Evolutionary conservation across 1,140 invertebrate species (phyloP).

Genomic region (Drosophila parabipectinata): DNA sequence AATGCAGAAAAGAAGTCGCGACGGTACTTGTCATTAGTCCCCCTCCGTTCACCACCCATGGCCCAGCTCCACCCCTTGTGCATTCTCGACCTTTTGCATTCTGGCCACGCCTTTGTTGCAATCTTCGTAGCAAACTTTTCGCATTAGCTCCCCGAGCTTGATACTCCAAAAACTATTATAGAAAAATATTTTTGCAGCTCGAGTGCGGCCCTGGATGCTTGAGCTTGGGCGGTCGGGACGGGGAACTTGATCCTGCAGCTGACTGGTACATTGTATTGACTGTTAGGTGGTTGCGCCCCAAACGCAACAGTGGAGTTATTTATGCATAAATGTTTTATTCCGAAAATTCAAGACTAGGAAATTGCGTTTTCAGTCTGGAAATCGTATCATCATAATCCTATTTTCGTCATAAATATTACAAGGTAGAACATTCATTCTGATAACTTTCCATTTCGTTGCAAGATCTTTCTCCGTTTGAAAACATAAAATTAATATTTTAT

Average conservation of each 20-base stretch:
- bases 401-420: neutral
- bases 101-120: conserved; percentile 50
- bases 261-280: conserved; percentile 62
- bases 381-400: too few species aligned
- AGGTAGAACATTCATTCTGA: neutral
- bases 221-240: neutral
- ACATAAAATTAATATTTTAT: neutral
- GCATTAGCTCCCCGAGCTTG: conserved; percentile 70
- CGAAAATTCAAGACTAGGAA: neutral
- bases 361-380: neutral
- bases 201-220: conserved; percentile 20
- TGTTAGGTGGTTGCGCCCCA: conserved; percentile 39
- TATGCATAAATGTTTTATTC: neutral
- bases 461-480: neutral
- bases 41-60: neutral
- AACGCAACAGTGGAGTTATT: neutral
- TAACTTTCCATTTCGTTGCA: neutral
- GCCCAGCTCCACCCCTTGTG: neutral
- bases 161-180: conserved; percentile 81
- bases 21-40: conserved; percentile 63
- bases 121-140: conserved; percentile 73
- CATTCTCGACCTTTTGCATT: conserved; percentile 35
- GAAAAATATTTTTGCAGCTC: conserved; percentile 73
- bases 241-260: conserved; percentile 13
- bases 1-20: conserved; percentile 16